Base-by-base conservation (phyloP, 2,113 vertebrate species). In the Anas platyrhynchos region DNA sequence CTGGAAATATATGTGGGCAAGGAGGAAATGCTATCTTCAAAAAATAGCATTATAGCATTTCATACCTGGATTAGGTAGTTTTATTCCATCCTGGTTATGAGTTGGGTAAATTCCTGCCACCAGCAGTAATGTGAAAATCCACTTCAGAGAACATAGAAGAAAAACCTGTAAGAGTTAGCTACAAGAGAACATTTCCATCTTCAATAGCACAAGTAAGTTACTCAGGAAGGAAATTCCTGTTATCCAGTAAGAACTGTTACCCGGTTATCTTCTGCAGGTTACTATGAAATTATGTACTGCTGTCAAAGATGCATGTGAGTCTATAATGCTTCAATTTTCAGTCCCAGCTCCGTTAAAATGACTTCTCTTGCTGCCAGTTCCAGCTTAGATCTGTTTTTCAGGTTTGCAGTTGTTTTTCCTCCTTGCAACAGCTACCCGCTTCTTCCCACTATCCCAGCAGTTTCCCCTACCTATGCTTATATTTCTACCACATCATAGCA, bases 291-390 rank as follows among this genome's bases (percentile, higher is more conserved):
- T 75, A 82, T 0, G 0, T 32, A 56, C 62, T 76, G 55, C 67
- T 91, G 18, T 66, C 63, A 21, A 66, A 95, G n/a, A 67, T 52
- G 67, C 90, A 73, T 62, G 36, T 8, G 52, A 68, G 56, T 94
- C 88, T 95, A 59, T 88, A 95, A 76, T 66, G 71, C 92, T 95
- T 95, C 93, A 79, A 58, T 77, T 83, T 67, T 75, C 80, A 46
- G 66, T 73, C 65, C 76, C 6, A 0, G 71, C 41, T 95, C 88
- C 71, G 91, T 54, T 32, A 83, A 83, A 91, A 85, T 22, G 18
- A 69, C 76, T 86, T 94, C 69, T 90, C 61, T 65, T 78, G 54
- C 36, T 86, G 86, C 36, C 56, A 17, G 80, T 58, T 93, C 58
- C 81, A 84, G 58, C 7, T 66, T 87, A 62, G 44, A 15, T 63